Evolutionary conservation across 2,797 vertebrate species (phyloP).

Genomic region (Ptychadena robeensis): DNA sequence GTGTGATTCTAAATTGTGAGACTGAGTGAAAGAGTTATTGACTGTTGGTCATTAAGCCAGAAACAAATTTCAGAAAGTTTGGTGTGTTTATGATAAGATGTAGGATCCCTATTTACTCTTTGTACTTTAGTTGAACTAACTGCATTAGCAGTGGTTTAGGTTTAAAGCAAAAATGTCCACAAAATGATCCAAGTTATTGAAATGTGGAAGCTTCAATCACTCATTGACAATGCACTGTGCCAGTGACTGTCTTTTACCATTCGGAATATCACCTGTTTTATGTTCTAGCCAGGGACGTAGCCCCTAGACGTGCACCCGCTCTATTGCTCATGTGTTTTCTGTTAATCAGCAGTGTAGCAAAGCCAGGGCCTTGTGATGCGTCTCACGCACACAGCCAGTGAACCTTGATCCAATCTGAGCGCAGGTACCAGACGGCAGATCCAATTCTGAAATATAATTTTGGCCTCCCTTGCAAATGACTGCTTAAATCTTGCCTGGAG

Average conservation of each 20-base stretch:
- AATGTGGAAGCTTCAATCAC: not conserved
- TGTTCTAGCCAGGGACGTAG: not conserved
- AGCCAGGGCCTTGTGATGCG: not conserved
- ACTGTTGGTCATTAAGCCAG: too few species aligned
- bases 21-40: too few species aligned
- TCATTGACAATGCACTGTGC: not conserved
- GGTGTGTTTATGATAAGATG: too few species aligned
- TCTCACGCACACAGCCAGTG: constrained; percentile 31
- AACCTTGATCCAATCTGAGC: constrained; percentile 27
- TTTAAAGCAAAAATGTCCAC: not conserved
- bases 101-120: too few species aligned
- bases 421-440: constrained; percentile 42
- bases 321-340: constrained; percentile 23
- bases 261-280: not conserved
- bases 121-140: too few species aligned
- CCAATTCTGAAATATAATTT: constrained; percentile 31
- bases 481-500: constrained; percentile 39
- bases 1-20: too few species aligned
- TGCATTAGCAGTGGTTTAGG: not conserved
- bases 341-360: constrained; percentile 14
- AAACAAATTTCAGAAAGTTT: too few species aligned
- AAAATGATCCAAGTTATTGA: not conserved
- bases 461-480: constrained; percentile 23
- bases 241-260: not conserved
- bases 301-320: not conserved